Evolutionary conservation across 1,140 invertebrate species (phyloP), one percentile per base, ranked within the genome.

Genomic region (Plodia interpunctella): DNA sequence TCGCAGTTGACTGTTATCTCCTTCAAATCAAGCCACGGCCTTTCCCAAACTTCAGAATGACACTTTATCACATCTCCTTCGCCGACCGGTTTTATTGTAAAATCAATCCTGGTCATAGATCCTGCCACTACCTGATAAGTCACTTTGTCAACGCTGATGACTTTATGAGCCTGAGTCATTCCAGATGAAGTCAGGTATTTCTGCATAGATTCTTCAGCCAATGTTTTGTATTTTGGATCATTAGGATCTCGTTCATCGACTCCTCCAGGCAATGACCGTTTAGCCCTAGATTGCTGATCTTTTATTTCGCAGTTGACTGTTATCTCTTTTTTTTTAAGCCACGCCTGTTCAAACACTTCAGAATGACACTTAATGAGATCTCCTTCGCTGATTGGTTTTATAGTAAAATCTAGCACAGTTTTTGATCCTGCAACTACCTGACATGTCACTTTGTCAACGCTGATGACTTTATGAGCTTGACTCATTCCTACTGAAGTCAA

Each of bases 341-440:
- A 93, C 10, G 91, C 86, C 64, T 87, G 79, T 50, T 92, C 91
- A 90, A 91, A 92, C 17, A 92, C 76, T 11, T 72, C 74, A n/a
- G 92, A 75, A 2, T 78, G 17, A 63, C 92, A 93, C 0, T 78
- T 62, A 58, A 78, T 64, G 50, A 67, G 13, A 35, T 59, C 30
- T 32, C 28, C n/a, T n/a, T n/a, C 13, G 2, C 28, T 30, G 0
- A 44, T 8, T 19, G 56, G 55, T 25, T 49, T 15, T 28, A 68
- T 59, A 9, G 58, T 61, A 30, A 72, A 72, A 21, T 59, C 30
- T 10, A 68, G 51, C 9, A 19, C 21, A 10, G 63, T 72, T 51
- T 49, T 25, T n/a, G 49, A 32, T 20, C 74, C 76, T 38, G 72
- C n/a, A 5, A 73, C 76, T 13, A 74, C 59, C 68, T 78, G 75